Evolutionary conservation across 2,113 vertebrate species (phyloP).

Genomic region (Hyperopisus bebe): DNA sequence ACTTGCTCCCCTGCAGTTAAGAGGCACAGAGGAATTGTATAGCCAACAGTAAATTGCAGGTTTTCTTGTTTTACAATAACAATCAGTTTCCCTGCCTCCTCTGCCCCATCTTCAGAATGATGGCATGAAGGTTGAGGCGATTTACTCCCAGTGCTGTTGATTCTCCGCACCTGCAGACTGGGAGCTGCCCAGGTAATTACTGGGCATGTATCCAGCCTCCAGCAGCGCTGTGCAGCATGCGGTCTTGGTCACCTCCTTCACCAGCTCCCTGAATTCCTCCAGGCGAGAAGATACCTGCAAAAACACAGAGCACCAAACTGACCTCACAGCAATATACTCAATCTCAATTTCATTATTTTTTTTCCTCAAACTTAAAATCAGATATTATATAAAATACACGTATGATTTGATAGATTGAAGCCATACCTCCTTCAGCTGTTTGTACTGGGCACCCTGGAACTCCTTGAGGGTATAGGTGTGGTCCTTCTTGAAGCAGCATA

Average conservation of each 20-base stretch:
- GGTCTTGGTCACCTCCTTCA: conserved; percentile 64
- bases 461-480: conserved; percentile 64
- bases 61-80: not conserved
- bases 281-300: conserved; percentile 59
- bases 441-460: conserved; percentile 58
- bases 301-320: not conserved
- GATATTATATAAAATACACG: not conserved
- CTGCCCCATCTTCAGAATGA: not conserved
- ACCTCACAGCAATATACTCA: not conserved
- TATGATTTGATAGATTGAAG: not conserved
- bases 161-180: conserved; percentile 35
- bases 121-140: not conserved
- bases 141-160: not conserved
- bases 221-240: conserved; percentile 57
- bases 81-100: not conserved
- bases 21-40: not conserved
- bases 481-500: conserved; percentile 63
- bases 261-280: conserved; percentile 62
- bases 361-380: not conserved
- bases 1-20: conserved; percentile 21
- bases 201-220: conserved; percentile 49
- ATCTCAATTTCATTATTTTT: not conserved
- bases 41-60: not conserved
- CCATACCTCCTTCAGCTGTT: conserved; percentile 62
- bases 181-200: conserved; percentile 31